Evolutionary conservation across 2,888 invertebrate genomes (phyloP), one percentile per base, ranked within the genome.

Genomic region (Tuberolachnus salignus): DNA sequence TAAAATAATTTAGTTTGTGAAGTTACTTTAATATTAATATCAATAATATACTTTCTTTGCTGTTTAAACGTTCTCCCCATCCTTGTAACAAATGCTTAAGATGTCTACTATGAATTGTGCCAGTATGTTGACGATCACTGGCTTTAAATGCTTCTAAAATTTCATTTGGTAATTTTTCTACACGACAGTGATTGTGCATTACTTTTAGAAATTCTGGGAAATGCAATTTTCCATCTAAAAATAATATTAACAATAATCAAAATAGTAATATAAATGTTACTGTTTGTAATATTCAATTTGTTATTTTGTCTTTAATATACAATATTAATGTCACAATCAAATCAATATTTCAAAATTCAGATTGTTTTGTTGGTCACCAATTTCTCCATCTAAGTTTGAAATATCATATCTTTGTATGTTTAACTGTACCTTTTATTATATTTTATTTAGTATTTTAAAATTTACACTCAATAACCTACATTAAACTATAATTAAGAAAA

Each of bases 201-300:
- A 97, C 94, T 84, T 97, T 96, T 66, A 98, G 86, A 84, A 98
- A 97, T 84, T 97, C 96, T 0, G 97, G 95, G 86, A 98, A 98
- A 0, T 93, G 92, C 93, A 96, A 94, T 86, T 94, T 94, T 0
- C 95, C 95, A 82, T 92, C 93, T 89, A 89, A 84, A 81, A 46
- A 64, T 34, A 70, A 55, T 11, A 13, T 14, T 16, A 9, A 1
- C 8, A 9, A 23, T 59, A 13, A 14, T 64, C 72, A 34, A 34
- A 34, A 6, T 70, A 9, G 13, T 53, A 61, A n/a, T n/a, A n/a
- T n/a, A n/a, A n/a, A n/a, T n/a, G n/a, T n/a, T n/a, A n/a, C n/a
- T n/a, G n/a, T n/a, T n/a, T n/a, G n/a, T n/a, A n/a, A n/a, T n/a
- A n/a, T n/a, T n/a, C n/a, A n/a, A n/a, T n/a, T n/a, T n/a, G n/a